Evolutionary conservation across 2,888 invertebrate species (phyloP), one percentile per base, ranked within the genome.

Genomic region (Xiphydria camelus): DNA sequence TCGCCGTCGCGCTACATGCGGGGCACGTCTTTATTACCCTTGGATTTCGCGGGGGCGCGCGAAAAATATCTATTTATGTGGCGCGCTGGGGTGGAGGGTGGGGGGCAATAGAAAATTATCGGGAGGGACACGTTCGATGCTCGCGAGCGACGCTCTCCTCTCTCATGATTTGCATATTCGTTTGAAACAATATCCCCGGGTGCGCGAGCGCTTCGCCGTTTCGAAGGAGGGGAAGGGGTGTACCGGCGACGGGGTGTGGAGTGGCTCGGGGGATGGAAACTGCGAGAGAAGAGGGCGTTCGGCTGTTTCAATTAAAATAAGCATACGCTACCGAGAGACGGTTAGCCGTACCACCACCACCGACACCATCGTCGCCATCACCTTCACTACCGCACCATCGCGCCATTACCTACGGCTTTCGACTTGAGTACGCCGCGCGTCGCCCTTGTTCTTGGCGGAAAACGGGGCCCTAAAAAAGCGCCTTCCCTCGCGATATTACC

Each of bases 161-260:
- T 59, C 58, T 67, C 67, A 70, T 73, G 65, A 75, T 75, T 75
- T 73, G 74, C 74, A 75, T 75, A 74, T 75, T 74, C 73, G 73
- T 73, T 70, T 72, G 71, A 71, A 73, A 75, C 73, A 73, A 74
- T 74, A 74, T 72, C 67, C 69, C 53, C 57, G 59, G 61, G 63
- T 58, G 55, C 53, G 56, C 48, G 52, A 52, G 50, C 45, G 25
- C 39, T 38, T 31, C 40, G 48, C 21, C 62, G 65, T 68, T 65
- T 64, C 59, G 66, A 65, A 59, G 51, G 45, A 38, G 39, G 31
- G 36, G 36, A 31, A 14, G 20, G 44, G 34, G 20, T 15, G 26
- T 19, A 22, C 20, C 12, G 40, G 32, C 35, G 41, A 22, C 33
- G 37, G 46, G 53, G 29, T n/a, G n/a, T n/a, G n/a, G n/a, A n/a